Conservation (phyloP, 37 sponge, comb jelly and placozoan species). For the Axinella damicornis region DNA sequence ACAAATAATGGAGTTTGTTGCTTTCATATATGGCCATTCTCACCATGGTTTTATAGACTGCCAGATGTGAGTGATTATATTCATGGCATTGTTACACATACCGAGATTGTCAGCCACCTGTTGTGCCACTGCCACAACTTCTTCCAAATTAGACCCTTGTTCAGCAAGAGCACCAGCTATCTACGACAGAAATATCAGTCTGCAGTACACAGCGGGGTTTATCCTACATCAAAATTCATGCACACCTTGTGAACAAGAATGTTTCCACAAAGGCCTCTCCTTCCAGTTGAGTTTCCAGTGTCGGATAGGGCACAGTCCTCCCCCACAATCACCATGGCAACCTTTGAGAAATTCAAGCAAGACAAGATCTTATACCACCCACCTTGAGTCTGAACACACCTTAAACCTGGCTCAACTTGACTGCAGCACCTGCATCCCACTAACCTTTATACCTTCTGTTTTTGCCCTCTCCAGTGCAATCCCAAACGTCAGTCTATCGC, state of each 20-base stretch:
- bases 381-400: too few species aligned
- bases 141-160: slow-evolving; percentile 73
- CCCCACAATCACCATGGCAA: slow-evolving; percentile 90
- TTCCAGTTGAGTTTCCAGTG: slow-evolving; percentile 64
- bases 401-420: too few species aligned
- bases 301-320: slow-evolving; percentile 90
- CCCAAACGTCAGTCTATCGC: slow-evolving; percentile 96
- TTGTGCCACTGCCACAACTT: slow-evolving; percentile 64
- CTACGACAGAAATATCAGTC: slow-evolving; percentile 12
- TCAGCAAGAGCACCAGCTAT: slow-evolving; percentile 95
- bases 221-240: not conserved
- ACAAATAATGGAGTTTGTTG: too few species aligned
- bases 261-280: slow-evolving; percentile 92
- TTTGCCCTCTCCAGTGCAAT: slow-evolving; percentile 90
- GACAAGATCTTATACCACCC: too few species aligned
- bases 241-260: slow-evolving; percentile 92
- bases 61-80: too few species aligned
- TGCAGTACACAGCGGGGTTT: not conserved
- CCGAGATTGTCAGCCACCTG: slow-evolving; percentile 71
- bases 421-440: too few species aligned
- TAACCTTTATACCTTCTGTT: slow-evolving; percentile 82
- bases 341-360: too few species aligned
- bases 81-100: not conserved
- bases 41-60: too few species aligned
- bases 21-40: too few species aligned